phyloP scores from a whole-genome alignment of 2,113 vertebrate species.

The Pyrgilauda ruficollis region DNA sequence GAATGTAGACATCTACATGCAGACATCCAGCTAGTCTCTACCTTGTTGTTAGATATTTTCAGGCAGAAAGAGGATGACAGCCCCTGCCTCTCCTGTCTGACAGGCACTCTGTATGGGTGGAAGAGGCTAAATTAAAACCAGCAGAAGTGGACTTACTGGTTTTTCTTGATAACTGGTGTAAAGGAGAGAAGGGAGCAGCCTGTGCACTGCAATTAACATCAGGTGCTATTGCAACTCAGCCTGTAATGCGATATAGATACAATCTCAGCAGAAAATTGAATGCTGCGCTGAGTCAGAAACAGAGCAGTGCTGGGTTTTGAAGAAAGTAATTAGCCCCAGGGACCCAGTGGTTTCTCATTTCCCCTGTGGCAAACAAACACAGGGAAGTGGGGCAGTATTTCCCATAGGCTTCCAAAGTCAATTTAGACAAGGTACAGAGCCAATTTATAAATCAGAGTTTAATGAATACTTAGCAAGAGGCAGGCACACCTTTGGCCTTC shows the following conservation, averaged over 20 bases:
- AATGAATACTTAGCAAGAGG: background rate
- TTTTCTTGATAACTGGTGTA: conserved; percentile 61
- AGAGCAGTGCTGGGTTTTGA: conserved; percentile 18
- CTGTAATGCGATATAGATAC: conserved; percentile 52
- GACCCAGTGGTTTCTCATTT: conserved; percentile 26
- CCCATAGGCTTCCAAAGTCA: background rate
- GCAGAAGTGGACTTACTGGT: conserved; percentile 40
- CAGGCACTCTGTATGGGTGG: background rate
- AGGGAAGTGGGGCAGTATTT: background rate
- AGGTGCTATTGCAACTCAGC: conserved; percentile 44
- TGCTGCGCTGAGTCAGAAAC: conserved; percentile 28
- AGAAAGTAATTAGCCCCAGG: conserved; percentile 36
- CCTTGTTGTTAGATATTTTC: background rate
- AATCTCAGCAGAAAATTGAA: conserved; percentile 59
- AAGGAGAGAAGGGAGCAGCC: conserved; percentile 51
- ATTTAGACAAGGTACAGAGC: background rate
- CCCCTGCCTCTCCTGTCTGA: conserved; percentile 31
- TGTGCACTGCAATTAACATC: conserved; percentile 36
- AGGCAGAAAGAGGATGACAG: background rate
- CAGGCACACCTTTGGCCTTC: background rate
- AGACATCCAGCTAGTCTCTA: background rate
- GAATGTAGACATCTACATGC: background rate
- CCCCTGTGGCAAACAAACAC: conserved; percentile 18
- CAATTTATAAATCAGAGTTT: background rate
- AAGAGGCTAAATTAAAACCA: conserved; percentile 49